A percentile compares a stretch with the other conserved stretches of the same genome.
Evolutionary conservation across 2,797 vertebrate genomes (phyloP).

Genomic region (Oreochromis mossambicus): DNA sequence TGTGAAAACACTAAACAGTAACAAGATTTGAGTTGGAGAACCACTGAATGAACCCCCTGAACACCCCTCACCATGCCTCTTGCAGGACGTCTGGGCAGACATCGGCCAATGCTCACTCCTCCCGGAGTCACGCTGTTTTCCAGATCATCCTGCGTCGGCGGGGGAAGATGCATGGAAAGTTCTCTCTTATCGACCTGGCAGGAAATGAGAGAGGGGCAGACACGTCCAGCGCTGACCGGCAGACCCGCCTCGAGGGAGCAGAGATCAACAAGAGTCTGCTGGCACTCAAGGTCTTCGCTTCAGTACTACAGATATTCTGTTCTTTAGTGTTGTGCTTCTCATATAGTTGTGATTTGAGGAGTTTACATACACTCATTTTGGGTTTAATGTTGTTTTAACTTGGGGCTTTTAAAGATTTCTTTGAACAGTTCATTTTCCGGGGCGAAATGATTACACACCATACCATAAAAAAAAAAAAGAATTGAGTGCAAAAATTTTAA

Average conservation of each 20-base stretch:
- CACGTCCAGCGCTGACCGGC: constrained; percentile 94
- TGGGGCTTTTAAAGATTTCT: background rate
- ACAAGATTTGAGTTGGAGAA: background rate
- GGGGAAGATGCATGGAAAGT: constrained; percentile 97
- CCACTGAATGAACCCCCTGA: background rate
- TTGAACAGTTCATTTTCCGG: background rate
- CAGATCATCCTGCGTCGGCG: constrained; percentile 94
- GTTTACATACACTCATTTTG: background rate
- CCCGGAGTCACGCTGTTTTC: constrained; percentile 96
- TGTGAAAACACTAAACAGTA: background rate
- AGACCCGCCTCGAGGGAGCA: constrained; percentile 94
- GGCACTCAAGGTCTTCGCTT: constrained; percentile 88
- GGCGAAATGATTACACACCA: background rate
- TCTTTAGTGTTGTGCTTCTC: background rate
- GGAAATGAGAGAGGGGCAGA: constrained; percentile 97
- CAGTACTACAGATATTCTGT: background rate
- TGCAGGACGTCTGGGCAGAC: constrained; percentile 96
- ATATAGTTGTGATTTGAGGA: background rate
- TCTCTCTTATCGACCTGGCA: constrained; percentile 96
- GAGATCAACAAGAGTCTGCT: constrained; percentile 99
- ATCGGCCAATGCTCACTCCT: constrained; percentile 97
- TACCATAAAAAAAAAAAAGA: background rate
- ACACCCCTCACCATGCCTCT: background rate
- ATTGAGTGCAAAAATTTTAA: no score
- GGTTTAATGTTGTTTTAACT: background rate